Base-by-base conservation (phyloP, 2,113 vertebrate species). In the Lathamus discolor region DNA sequence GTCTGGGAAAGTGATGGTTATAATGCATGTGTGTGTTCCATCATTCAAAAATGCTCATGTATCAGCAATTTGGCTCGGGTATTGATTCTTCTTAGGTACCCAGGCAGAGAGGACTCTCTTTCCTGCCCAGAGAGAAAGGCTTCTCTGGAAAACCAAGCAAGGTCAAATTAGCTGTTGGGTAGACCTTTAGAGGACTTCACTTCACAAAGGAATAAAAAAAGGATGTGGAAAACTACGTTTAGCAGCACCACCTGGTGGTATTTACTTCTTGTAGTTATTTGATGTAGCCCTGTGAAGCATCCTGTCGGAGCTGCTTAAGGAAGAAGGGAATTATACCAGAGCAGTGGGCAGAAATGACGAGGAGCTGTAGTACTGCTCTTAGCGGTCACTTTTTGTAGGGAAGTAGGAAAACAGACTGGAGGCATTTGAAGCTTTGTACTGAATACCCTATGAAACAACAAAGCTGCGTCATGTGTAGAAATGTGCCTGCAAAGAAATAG, bases 191-290 rank as follows among this genome's bases (percentile, higher is more conserved):
- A 15, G 10, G 8, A 7, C 29, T 44, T 61, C 1, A 7, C 29
- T 44, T 61, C 1, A 1, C 15, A 1, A 25, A 3, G 41, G 28
- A 9, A n/a, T 49, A 18, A n/a, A n/a, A n/a, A 46, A 91, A 73
- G 13, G 9, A 54, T 4, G 7, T 3, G 44, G 29, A 1, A 94
- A 95, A 37, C 7, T 4, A 8, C 4, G 72, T 74, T 92, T 63
- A 54, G 49, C 80, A 94, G 91, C 94, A 88, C 88, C 91, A 93
- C 43, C 92, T 90, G 68, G 35, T 78, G 91, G 92, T 7, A 35
- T 11, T 4, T 28, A 44, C 22, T 67, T 31, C 57, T 23, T 25
- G 19, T 1, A 20, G 7, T 22, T 54, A 24, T 1, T 61, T 14
- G 3, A 3, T 24, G 48, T 0, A 33, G 39, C 20, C 33, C 16